phyloP scores from a whole-genome alignment of 2,797 vertebrate genomes.

The Hypotaenidia okinawae region DNA sequence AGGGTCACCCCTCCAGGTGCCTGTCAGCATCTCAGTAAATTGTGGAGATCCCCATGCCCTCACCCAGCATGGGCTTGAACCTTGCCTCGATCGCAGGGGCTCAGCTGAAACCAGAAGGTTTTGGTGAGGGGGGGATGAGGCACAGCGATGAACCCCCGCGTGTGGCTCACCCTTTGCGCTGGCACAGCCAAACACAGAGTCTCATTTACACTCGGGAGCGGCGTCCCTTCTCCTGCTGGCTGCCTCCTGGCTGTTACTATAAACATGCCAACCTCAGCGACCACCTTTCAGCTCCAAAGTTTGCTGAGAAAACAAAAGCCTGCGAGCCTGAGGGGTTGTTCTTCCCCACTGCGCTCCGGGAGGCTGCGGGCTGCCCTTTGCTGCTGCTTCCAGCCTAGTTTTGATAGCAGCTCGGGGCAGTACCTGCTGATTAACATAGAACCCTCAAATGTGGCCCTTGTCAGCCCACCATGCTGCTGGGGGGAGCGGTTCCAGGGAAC shows the following conservation, averaged over 20 bases:
- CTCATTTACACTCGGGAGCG: neutral
- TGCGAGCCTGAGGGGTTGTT: neutral
- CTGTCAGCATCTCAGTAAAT: constrained; percentile 21
- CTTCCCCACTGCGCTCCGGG: neutral
- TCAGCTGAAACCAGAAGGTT: constrained; percentile 34
- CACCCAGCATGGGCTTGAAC: neutral
- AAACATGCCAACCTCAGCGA: neutral
- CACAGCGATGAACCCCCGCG: neutral
- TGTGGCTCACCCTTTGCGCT: neutral
- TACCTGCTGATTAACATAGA: neutral
- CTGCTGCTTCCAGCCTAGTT: neutral
- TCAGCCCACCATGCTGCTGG: neutral
- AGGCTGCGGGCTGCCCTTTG: neutral
- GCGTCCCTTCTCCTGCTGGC: neutral
- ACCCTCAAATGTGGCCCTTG: neutral
- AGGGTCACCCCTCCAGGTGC: neutral
- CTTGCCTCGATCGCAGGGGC: neutral
- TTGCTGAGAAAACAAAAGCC: constrained; percentile 49
- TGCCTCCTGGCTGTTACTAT: constrained; percentile 3
- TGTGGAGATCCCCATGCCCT: neutral
- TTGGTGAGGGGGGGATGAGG: neutral
- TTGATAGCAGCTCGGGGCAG: neutral
- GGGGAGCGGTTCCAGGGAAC: neutral
- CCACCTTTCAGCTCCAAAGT: constrained; percentile 39
- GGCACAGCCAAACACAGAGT: neutral